A percentile compares a stretch with the other conserved stretches of the same genome.
phyloP scores from a whole-genome alignment of 2,888 invertebrate genomes.

The Ischnus inquisitorius region DNA sequence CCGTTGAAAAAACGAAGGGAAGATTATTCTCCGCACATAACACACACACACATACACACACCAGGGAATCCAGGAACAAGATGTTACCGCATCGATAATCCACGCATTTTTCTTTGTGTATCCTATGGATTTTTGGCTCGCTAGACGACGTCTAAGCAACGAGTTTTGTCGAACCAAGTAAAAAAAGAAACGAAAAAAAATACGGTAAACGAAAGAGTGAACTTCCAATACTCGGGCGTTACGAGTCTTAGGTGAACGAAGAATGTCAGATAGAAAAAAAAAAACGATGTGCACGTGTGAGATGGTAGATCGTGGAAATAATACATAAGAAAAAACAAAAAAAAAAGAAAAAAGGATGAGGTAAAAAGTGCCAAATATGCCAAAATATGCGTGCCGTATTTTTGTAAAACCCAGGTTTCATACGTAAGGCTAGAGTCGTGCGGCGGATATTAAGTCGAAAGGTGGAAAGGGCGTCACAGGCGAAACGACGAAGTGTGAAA shows the following conservation, averaged over 20 bases:
- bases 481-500: slow-evolving; percentile 15
- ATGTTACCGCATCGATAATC: slow-evolving; percentile 45
- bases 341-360: slow-evolving; percentile 61
- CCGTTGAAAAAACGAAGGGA: slow-evolving; percentile 20
- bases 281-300: slow-evolving; percentile 70
- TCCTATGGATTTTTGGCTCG: slow-evolving; percentile 35
- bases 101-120: slow-evolving; percentile 45
- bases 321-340: slow-evolving; percentile 41
- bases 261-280: slow-evolving; percentile 49
- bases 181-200: slow-evolving; percentile 2
- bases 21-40: neutral
- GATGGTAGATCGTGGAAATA: slow-evolving; percentile 33
- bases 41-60: neutral
- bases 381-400: slow-evolving; percentile 84
- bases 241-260: slow-evolving; percentile 48
- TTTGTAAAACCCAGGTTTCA: slow-evolving; percentile 85
- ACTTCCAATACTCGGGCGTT: slow-evolving; percentile 56
- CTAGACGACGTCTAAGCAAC: neutral
- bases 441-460: slow-evolving; percentile 79
- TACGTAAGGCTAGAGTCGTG: slow-evolving; percentile 84
- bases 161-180: neutral
- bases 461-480: slow-evolving; percentile 51
- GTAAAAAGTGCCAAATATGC: slow-evolving; percentile 75
- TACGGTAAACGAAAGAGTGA: slow-evolving; percentile 40
- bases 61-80: slow-evolving; percentile 4